phyloP scores from a whole-genome alignment of 2,797 vertebrate genomes.

The Lophotriccus pileatus region DNA sequence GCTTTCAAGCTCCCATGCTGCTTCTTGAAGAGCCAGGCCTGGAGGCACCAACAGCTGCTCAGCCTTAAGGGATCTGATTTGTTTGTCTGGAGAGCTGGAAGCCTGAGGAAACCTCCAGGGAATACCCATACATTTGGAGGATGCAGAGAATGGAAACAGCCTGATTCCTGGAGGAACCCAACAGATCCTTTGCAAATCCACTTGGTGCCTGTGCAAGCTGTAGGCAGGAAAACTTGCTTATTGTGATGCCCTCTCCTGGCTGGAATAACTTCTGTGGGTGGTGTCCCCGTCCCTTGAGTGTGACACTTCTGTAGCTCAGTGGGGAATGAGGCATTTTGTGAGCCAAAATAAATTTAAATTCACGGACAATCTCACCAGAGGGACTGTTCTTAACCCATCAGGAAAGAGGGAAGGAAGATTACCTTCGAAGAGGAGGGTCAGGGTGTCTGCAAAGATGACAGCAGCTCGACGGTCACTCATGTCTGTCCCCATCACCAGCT shows the following conservation, averaged over 20 bases:
- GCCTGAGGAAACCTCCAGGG: background rate
- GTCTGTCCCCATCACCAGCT: conserved; percentile 88
- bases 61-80: background rate
- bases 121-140: background rate
- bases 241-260: background rate
- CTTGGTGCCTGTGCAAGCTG: background rate
- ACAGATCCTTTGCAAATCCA: background rate
- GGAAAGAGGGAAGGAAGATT: background rate
- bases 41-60: background rate
- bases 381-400: background rate
- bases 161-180: background rate
- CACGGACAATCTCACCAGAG: background rate
- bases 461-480: conserved; percentile 88
- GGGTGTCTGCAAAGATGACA: conserved; percentile 91
- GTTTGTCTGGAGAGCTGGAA: background rate
- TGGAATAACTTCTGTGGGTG: background rate
- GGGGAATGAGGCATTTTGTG: background rate
- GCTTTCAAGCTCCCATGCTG: background rate
- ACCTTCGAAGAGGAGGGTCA: conserved; percentile 96
- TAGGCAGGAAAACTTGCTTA: background rate
- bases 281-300: background rate
- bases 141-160: background rate
- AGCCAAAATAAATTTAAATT: background rate
- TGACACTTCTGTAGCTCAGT: background rate
- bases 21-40: background rate